These are phyloP conservation scores for Hofmannophila pseudospretella DNA, from an alignment of 2,888 invertebrate genomes.

Conservation along the genomic window DNA sequence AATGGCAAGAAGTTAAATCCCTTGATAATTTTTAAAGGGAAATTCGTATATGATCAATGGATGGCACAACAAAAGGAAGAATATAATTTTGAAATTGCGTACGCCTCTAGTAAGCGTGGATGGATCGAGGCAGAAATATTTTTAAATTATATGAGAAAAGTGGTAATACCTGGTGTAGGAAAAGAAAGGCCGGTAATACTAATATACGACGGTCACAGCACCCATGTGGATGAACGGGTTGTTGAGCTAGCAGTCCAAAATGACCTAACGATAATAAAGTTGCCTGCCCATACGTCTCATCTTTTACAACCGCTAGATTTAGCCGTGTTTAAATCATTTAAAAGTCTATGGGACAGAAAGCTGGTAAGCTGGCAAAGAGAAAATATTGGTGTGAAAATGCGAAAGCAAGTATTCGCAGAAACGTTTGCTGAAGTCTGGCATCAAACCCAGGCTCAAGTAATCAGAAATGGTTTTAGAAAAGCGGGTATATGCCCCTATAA, in stretches of 20 bases:
- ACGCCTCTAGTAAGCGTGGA: constrained; percentile 32
- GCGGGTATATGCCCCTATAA: constrained; percentile 16
- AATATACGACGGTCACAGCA: constrained; percentile 34
- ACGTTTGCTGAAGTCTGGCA: constrained; percentile 12
- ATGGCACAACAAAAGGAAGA: constrained; percentile 15
- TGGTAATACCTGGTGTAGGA: constrained; percentile 25
- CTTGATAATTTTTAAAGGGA: constrained; percentile 20
- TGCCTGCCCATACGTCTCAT: constrained; percentile 31
- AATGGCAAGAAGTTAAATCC: constrained; percentile 16
- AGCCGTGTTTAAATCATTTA: constrained; percentile 26
- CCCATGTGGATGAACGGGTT: constrained; percentile 20
- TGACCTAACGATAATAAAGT: constrained; percentile 23
- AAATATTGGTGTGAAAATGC: constrained; percentile 19
- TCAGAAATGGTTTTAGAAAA: constrained; percentile 20
- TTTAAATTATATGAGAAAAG: constrained; percentile 28
- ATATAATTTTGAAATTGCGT: constrained; percentile 26
- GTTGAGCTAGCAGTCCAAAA: constrained; percentile 11
- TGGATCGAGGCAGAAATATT: constrained; percentile 36
- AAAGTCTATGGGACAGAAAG: constrained; percentile 20
- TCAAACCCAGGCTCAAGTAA: constrained; percentile 11
- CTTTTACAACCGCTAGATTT: constrained; percentile 29
- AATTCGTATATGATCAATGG: constrained; percentile 23
- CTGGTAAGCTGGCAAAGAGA: constrained; percentile 20
- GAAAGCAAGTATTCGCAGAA: constrained; percentile 12
- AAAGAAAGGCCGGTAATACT: constrained; percentile 26